Percentiles rank a stretch among this genome's conserved stretches.
phyloP scores from a whole-genome alignment of 2,113 vertebrate genomes.

The Lagopus leucura region DNA sequence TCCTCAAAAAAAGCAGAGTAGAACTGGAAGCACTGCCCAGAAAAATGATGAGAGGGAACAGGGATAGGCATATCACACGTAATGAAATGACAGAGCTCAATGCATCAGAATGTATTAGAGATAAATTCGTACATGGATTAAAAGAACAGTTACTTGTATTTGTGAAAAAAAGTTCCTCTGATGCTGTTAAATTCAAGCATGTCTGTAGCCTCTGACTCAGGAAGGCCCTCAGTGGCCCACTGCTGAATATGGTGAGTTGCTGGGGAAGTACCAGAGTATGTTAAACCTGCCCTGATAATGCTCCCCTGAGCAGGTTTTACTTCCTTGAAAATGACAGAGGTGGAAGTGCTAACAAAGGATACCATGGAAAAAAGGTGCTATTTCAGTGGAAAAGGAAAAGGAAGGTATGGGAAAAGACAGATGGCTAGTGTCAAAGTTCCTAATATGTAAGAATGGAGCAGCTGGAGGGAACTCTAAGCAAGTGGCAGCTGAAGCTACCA shows the following conservation, averaged over 20 bases:
- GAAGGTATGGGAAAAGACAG: neutral
- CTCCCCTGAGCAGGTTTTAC: neutral
- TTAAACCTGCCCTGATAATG: neutral
- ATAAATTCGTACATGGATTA: neutral
- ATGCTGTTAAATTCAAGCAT: neutral
- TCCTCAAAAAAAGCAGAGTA: neutral
- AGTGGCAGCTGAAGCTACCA: neutral
- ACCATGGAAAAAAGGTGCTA: neutral
- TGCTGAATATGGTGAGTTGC: neutral
- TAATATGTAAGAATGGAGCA: neutral
- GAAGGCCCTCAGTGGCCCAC: neutral
- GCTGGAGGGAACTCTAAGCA: neutral
- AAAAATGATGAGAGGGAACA: neutral
- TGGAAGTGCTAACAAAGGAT: neutral
- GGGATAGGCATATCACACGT: neutral
- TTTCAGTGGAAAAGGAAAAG: neutral
- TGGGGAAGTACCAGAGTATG: neutral
- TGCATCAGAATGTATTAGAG: neutral
- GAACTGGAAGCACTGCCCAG: neutral
- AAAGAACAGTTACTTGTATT: neutral
- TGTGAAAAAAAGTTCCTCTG: neutral
- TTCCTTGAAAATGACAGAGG: neutral
- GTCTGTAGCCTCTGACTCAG: neutral
- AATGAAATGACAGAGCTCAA: neutral
- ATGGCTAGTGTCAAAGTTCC: neutral